Evolutionary conservation across 2,113 vertebrate species (phyloP).

Genomic region (Vanacampus margaritifer): DNA sequence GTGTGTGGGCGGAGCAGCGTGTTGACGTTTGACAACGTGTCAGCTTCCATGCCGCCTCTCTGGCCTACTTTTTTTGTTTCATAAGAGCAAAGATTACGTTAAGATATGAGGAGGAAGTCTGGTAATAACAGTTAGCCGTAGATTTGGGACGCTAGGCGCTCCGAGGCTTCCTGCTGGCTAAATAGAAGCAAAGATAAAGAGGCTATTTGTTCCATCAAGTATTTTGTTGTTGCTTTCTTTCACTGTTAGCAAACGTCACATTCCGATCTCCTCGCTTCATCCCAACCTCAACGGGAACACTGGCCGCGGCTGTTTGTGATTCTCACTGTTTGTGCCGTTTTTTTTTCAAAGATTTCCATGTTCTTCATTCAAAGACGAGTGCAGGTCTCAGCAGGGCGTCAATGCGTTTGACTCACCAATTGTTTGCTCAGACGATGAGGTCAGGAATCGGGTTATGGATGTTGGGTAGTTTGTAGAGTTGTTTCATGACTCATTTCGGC

Average conservation of each 20-base stretch:
- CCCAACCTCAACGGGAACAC: neutral
- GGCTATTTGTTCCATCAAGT: neutral
- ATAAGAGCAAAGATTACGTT: constrained; percentile 20
- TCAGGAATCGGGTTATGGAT: no score
- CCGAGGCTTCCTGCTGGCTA: constrained; percentile 26
- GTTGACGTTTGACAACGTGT: neutral
- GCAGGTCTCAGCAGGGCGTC: no score
- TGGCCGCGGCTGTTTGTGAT: constrained; percentile 14
- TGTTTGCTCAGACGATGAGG: no score
- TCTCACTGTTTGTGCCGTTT: no score
- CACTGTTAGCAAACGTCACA: neutral
- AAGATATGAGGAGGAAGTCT: constrained; percentile 14
- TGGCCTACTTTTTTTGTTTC: constrained; percentile 11
- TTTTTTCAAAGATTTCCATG: no score
- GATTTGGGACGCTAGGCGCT: constrained; percentile 13
- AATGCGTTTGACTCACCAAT: no score
- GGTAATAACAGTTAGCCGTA: constrained; percentile 18
- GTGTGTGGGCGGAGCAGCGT: neutral
- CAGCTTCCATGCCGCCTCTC: neutral
- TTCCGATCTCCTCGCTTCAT: neutral
- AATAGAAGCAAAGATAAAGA: constrained; percentile 10
- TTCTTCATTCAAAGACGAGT: no score
- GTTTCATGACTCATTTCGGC: no score
- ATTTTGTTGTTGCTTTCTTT: neutral
- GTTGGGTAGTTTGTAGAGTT: no score